Evolutionary conservation across 1,140 invertebrate genomes (phyloP), one percentile per base, ranked within the genome.

Genomic region (Drosophila simulans): DNA sequence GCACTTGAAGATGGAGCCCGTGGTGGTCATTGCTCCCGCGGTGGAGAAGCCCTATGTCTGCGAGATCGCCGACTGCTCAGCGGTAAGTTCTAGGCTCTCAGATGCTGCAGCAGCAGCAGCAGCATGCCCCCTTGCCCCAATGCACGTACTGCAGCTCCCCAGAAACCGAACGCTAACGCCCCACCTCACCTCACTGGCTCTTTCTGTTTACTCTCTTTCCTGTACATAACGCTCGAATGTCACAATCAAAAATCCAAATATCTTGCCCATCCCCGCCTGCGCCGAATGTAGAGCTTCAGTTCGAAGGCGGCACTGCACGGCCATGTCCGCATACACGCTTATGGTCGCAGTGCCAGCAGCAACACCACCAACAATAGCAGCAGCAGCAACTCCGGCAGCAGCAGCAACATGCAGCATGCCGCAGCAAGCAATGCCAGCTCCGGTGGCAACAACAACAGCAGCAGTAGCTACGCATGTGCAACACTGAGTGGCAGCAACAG

Each of bases 271-370:
- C 40, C 53, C 43, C 45, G 58, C 57, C 46, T 69, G 57, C 35
- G 25, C 64, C 42, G 60, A 92, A 93, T 94, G 92, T 93, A 97
- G 96, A 96, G 95, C 93, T 97, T 96, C 94, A 95, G 95, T 92
- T 96, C 96, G 74, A 95, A 95, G 92, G 95, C 96, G 92, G 96
- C 95, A 80, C 93, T 96, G 92, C 95, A 95, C 93, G 95, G 95
- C 71, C 96, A 96, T 93, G 95, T 95, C 91, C 94, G 95, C 86
- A 95, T 96, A 84, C 95, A 95, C 90, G 94, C 93, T 74, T 92
- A 91, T 64, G 90, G 90, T 27, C 77, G 92, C 66, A 91, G 80
- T 78, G 59, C 72, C 74, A 85, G 60, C 71, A 77, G 63, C 69
- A 80, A 64, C 62, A 73, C 74, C 66, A 59, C 31, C 51, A 80